phyloP scores from a whole-genome alignment of 2,113 vertebrate genomes.

The Bagarius yarrelli region DNA sequence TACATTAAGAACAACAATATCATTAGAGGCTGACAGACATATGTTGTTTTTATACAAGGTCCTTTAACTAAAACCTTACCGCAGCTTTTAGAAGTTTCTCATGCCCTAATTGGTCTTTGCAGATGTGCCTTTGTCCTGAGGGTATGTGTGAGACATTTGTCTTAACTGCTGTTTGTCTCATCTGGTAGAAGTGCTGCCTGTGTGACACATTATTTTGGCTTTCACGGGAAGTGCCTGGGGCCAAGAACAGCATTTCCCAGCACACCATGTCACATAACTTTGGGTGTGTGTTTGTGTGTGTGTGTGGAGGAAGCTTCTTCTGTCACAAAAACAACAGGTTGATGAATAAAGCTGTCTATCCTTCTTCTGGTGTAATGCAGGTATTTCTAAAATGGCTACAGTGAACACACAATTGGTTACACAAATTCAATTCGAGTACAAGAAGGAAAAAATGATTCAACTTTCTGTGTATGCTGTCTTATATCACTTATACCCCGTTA shows the following conservation, averaged over 20 bases:
- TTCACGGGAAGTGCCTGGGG: slow-evolving; percentile 44
- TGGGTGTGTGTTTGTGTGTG: not conserved
- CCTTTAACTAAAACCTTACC: slow-evolving; percentile 22
- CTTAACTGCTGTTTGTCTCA: slow-evolving; percentile 25
- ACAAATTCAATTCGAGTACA: not conserved
- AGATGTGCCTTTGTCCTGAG: slow-evolving; percentile 42
- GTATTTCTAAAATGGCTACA: not conserved
- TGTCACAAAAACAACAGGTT: not conserved
- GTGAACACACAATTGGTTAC: not conserved
- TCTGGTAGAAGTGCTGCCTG: slow-evolving; percentile 37
- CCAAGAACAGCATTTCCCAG: slow-evolving; percentile 42
- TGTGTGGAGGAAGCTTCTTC: slow-evolving; percentile 1
- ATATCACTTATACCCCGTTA: not conserved
- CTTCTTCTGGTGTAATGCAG: not conserved
- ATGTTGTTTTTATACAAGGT: slow-evolving; percentile 25
- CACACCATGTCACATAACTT: slow-evolving; percentile 34
- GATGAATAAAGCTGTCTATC: not conserved
- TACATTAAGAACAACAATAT: slow-evolving; percentile 12
- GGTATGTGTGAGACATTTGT: slow-evolving; percentile 44
- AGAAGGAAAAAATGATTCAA: not conserved
- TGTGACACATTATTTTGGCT: slow-evolving; percentile 39
- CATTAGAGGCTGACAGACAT: not conserved
- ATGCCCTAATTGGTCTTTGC: slow-evolving; percentile 32
- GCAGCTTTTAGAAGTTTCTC: slow-evolving; percentile 25
- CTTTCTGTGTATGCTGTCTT: not conserved